Percentiles rank a stretch among this genome's conserved stretches.
Conservation (phyloP, 2,888 invertebrate genomes). For the Alloscopus bannaensis region DNA sequence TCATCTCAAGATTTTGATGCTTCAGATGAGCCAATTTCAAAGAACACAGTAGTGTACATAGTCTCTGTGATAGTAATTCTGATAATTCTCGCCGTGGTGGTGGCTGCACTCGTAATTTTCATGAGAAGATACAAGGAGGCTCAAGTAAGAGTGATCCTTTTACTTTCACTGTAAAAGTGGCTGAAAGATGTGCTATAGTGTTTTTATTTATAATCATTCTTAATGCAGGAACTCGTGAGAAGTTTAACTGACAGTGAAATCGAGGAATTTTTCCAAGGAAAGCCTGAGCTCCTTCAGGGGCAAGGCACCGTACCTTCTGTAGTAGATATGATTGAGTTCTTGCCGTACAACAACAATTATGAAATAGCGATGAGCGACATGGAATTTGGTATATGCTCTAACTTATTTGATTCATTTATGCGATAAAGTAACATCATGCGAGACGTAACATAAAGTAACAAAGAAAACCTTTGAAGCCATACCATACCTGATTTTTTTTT, state of each 20-base stretch:
- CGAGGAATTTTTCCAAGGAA: conserved; percentile 58
- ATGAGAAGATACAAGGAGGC: conserved; percentile 40
- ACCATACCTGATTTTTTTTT: no score
- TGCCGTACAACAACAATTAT: conserved; percentile 52
- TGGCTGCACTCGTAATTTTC: conserved; percentile 24
- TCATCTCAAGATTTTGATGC: not conserved
- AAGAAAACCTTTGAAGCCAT: no score
- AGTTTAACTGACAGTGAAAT: conserved; percentile 55
- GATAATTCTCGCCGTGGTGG: conserved; percentile 20
- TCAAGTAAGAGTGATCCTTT: conserved; percentile 9
- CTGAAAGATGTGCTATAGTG: not conserved
- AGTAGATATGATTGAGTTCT: conserved; percentile 40
- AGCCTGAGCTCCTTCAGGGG: conserved; percentile 35
- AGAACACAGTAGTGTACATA: conserved; percentile 18
- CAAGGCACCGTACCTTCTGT: not conserved
- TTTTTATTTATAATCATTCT: not conserved
- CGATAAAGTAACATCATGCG: no score
- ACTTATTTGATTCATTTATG: no score
- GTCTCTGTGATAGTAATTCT: conserved; percentile 22
- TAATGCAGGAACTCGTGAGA: conserved; percentile 34
- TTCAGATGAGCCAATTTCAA: conserved; percentile 37
- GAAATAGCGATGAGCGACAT: conserved; percentile 49
- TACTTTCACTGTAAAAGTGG: not conserved
- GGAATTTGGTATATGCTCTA: conserved; percentile 58
- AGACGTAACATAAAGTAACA: no score